phyloP scores from a whole-genome alignment of 2,888 invertebrate genomes.

The Idaea biselata region DNA sequence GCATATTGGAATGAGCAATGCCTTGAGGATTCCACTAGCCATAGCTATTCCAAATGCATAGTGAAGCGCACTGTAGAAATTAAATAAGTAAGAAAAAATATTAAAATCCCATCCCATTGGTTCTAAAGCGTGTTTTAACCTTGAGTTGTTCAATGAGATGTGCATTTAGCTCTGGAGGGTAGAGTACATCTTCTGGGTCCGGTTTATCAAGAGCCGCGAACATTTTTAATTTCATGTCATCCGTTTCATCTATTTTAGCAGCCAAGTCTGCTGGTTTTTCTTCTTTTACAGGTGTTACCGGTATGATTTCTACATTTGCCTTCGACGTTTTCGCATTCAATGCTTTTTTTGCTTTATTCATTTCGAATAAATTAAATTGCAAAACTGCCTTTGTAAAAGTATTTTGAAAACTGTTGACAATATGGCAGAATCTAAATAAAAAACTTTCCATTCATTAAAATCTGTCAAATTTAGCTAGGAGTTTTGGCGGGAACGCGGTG shows the following conservation, averaged over 20 bases:
- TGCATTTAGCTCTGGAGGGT: conserved; percentile 82
- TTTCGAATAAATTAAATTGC: conserved; percentile 28
- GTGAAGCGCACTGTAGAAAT: too few relatives aligned
- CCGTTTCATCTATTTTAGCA: conserved; percentile 71
- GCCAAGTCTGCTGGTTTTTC: conserved; percentile 55
- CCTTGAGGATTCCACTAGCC: too few relatives aligned
- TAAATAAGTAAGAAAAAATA: too few relatives aligned
- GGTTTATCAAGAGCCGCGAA: conserved; percentile 58
- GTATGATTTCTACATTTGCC: conserved; percentile 22
- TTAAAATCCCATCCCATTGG: too few relatives aligned
- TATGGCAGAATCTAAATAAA: too few relatives aligned
- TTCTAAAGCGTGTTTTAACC: too few relatives aligned
- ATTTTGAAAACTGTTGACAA: not conserved
- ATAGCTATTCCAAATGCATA: too few relatives aligned
- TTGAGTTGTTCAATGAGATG: conserved; percentile 81
- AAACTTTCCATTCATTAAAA: too few relatives aligned
- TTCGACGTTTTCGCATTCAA: conserved; percentile 42
- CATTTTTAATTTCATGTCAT: conserved; percentile 76
- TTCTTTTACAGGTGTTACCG: conserved; percentile 48
- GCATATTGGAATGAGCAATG: too few relatives aligned
- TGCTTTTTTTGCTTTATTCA: conserved; percentile 43
- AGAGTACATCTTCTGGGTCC: conserved; percentile 71
- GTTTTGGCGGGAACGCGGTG: too few relatives aligned
- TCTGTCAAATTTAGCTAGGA: too few relatives aligned
- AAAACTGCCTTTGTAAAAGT: not conserved